A percentile compares a stretch with the other conserved stretches of the same genome.
Evolutionary conservation across 2,113 vertebrate genomes (phyloP).

Genomic region (Mesoclemmys tuberculata): DNA sequence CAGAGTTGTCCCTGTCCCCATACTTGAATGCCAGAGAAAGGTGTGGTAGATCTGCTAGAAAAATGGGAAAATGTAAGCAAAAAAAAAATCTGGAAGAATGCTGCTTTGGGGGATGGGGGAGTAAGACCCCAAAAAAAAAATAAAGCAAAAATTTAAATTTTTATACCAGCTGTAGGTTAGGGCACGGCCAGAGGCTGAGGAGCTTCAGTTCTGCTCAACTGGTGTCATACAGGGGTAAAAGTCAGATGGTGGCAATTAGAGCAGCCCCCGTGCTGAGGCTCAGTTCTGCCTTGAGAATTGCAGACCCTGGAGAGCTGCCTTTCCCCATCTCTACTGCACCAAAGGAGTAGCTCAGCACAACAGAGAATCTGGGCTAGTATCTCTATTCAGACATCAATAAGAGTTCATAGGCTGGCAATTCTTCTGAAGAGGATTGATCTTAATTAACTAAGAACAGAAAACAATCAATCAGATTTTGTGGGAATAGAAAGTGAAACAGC

Average conservation of each 20-base stretch:
- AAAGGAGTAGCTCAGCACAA: background rate
- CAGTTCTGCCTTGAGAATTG: background rate
- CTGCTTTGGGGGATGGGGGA: no score
- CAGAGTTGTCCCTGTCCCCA: background rate
- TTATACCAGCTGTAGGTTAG: background rate
- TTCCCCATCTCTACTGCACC: background rate
- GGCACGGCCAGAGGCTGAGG: background rate
- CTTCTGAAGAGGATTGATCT: background rate
- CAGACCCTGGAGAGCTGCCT: background rate
- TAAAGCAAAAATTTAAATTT: background rate
- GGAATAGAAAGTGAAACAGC: background rate
- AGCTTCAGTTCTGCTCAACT: background rate
- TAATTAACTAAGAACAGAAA: background rate
- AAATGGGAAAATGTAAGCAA: background rate
- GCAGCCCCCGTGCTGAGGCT: background rate
- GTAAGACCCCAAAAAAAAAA: no score
- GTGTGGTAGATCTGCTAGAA: background rate
- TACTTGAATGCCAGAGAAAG: background rate
- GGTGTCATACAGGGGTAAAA: background rate
- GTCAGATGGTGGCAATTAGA: background rate
- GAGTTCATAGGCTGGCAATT: background rate
- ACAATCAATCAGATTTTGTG: background rate
- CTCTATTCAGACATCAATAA: background rate
- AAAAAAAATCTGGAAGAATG: background rate
- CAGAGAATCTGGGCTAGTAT: background rate